Conservation (phyloP, 2,888 invertebrate genomes). For the Pollenia angustigena region DNA sequence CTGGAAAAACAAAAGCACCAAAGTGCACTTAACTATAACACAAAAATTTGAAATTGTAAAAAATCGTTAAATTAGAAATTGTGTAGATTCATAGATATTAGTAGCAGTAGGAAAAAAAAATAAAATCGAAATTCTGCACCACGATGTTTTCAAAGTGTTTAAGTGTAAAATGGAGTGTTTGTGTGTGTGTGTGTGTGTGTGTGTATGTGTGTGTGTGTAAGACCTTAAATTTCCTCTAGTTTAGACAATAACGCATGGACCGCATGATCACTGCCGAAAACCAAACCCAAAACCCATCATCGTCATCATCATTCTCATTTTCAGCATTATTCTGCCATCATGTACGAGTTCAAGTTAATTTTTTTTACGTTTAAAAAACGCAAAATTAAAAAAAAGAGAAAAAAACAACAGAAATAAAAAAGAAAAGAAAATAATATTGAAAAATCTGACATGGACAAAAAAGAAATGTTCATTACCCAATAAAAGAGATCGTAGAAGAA, state of each 20-base stretch:
- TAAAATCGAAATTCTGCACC: constrained; percentile 49
- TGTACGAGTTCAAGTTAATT: constrained; percentile 66
- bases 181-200: constrained; percentile 36
- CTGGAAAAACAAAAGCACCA: constrained; percentile 47
- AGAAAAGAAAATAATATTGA: constrained; percentile 54
- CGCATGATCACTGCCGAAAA: constrained; percentile 64
- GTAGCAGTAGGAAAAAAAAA: background rate
- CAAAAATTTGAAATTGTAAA: constrained; percentile 27
- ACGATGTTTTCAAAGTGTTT: constrained; percentile 38
- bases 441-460: constrained; percentile 59
- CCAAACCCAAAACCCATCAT: constrained; percentile 51
- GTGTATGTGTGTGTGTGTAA: constrained; percentile 16
- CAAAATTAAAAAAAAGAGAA: constrained; percentile 35
- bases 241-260: constrained; percentile 69
- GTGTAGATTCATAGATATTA: constrained; percentile 72
- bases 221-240: constrained; percentile 49
- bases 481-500: background rate
- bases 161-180: background rate
- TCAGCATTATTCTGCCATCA: constrained; percentile 50
- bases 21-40: constrained; percentile 55
- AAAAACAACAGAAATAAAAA: background rate
- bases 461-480: constrained; percentile 49
- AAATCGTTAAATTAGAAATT: constrained; percentile 71
- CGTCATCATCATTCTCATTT: constrained; percentile 47
- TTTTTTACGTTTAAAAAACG: constrained; percentile 45